These are phyloP conservation scores for Oreochromis aureus DNA, from an alignment of 2,113 vertebrate genomes.

Conservation along the genomic window DNA sequence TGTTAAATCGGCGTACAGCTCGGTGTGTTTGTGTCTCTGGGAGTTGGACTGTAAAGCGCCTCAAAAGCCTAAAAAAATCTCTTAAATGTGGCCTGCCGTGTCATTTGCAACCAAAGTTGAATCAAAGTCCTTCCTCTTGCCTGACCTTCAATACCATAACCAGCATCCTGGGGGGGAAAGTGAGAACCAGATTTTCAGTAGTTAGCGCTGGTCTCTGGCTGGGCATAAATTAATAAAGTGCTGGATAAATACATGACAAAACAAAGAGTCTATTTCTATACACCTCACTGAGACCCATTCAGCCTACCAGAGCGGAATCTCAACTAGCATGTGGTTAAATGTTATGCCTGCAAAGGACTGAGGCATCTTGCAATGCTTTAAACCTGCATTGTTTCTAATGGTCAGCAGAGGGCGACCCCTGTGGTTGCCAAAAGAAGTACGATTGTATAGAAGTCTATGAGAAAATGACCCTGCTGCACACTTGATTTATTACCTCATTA, in stretches of 20 bases:
- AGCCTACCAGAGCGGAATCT: background rate
- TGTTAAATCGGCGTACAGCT: background rate
- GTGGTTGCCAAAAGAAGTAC: background rate
- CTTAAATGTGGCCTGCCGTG: background rate
- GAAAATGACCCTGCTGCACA: background rate
- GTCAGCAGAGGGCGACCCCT: background rate
- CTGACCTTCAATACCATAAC: background rate
- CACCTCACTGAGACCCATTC: background rate
- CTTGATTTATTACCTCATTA: background rate
- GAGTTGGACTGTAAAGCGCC: background rate
- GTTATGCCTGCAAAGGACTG: background rate
- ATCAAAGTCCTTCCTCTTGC: background rate
- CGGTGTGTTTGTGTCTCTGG: background rate
- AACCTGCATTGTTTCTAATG: background rate
- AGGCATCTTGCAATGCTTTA: background rate
- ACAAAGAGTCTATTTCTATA: too few relatives aligned
- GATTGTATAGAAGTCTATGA: background rate
- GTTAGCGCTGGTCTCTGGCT: background rate
- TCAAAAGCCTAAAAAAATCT: background rate
- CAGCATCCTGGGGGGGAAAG: background rate
- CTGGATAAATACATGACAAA: background rate
- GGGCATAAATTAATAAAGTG: background rate
- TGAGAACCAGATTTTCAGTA: background rate
- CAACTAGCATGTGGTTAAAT: background rate
- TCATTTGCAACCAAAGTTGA: background rate